Evolutionary conservation across 2,888 invertebrate genomes (phyloP), one percentile per base, ranked within the genome.

Genomic region (Notodonta dromedarius): DNA sequence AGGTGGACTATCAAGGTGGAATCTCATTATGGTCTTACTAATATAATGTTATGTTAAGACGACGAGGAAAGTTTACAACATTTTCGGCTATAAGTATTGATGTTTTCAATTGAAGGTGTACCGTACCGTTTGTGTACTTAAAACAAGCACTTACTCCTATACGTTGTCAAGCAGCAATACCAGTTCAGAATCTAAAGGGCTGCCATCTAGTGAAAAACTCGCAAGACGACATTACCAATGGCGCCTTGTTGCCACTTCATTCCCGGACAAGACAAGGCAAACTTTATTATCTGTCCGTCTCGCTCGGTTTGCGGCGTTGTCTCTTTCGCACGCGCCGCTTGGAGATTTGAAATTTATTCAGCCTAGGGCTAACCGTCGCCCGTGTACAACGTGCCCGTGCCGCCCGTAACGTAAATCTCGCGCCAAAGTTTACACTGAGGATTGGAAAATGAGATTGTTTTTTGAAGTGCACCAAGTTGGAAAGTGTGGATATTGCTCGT

Each of bases 331-430:
- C 85, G 62, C 76, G 79, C 75, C 80, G 79, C 82, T 83, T 82
- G 71, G 76, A 78, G 82, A 81, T 82, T 83, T 80, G 74, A 80
- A 80, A 80, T 78, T 74, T 74, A 78, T 77, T 80, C 87, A 91
- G 91, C 88, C 84, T 87, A 87, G 86, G 81, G 85, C 84, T 79
- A 87, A 89, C 90, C 86, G 91, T 87, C 84, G 87, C 80, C 82
- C 81, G 83, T 67, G 80, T 71, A 78, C 78, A 79, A 85, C 87
- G 88, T 85, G 77, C 72, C 74, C 71, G 73, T 76, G 73, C 73
- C 71, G 78, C 60, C 61, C 57, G 69, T 78, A 74, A 75, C 77
- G 76, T 77, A 69, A 71, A 77, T 80, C 78, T 83, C 88, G 87
- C 87, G 88, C 85, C 84, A 85, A 90, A 89, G 84, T 89, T 88